Percentiles rank a stretch among this genome's conserved stretches.
These are phyloP conservation scores for Anniella stebbinsi DNA, from an alignment of 2,797 vertebrate genomes.

Conservation along the genomic window DNA sequence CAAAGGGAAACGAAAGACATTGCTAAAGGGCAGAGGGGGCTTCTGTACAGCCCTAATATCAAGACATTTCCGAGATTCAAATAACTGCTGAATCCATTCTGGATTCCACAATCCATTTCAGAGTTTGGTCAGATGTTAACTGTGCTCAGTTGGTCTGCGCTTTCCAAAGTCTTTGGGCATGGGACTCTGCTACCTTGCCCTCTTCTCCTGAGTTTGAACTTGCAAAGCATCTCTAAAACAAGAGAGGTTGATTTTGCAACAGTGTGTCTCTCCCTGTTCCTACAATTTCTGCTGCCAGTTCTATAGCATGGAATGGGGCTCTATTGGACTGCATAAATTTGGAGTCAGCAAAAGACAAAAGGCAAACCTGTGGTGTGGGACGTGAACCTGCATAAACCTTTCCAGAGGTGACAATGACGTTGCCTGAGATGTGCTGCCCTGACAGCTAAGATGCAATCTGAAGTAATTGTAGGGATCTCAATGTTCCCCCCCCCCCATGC, in stretches of 20 bases:
- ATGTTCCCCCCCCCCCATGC: not conserved
- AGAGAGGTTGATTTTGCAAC: not conserved
- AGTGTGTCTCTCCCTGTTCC: not conserved
- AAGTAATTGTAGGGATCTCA: not conserved
- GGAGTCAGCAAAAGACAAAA: slow-evolving; percentile 15
- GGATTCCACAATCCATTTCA: not conserved
- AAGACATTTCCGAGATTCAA: not conserved
- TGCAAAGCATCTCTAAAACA: not conserved
- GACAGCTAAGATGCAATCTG: slow-evolving; percentile 29
- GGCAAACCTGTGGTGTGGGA: not conserved
- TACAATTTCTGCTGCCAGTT: not conserved
- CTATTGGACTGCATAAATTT: slow-evolving; percentile 2
- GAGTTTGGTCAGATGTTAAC: not conserved
- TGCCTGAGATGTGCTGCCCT: not conserved
- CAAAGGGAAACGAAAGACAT: too few species aligned
- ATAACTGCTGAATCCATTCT: not conserved
- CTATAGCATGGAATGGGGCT: not conserved
- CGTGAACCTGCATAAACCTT: not conserved
- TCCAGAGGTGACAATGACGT: not conserved
- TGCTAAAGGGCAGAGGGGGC: too few species aligned
- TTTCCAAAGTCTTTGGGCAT: not conserved
- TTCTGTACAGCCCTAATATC: not conserved
- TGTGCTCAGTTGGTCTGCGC: not conserved
- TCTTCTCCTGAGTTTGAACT: not conserved
- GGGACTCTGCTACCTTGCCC: not conserved